These are phyloP conservation scores for Drosophila nigrodunni DNA, from an alignment of 1,140 invertebrate genomes.

Conservation along the genomic window DNA sequence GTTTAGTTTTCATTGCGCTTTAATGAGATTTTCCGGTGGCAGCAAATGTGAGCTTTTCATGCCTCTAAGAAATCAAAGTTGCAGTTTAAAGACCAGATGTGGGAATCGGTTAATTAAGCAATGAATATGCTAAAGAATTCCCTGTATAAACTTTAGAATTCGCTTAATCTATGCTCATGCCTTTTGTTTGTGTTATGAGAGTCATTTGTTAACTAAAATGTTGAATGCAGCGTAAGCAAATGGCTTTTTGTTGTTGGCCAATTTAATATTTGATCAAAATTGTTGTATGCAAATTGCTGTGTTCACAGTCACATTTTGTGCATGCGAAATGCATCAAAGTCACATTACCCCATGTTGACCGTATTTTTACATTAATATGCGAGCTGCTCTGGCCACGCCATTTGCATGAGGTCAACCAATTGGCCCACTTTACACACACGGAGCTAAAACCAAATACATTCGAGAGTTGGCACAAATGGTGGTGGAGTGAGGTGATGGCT, in stretches of 20 bases:
- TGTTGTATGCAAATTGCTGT: constrained; percentile 56
- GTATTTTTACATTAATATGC: constrained; percentile 69
- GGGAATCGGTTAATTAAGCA: too few relatives aligned
- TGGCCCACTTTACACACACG: constrained; percentile 21
- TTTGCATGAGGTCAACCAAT: constrained; percentile 67
- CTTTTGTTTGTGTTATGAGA: background rate
- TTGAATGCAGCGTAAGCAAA: constrained; percentile 24
- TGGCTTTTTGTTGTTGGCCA: constrained; percentile 59
- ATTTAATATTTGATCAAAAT: constrained; percentile 30
- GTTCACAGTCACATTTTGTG: constrained; percentile 19
- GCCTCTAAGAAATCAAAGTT: background rate
- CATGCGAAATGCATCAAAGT: constrained; percentile 61
- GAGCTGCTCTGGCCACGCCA: constrained; percentile 48
- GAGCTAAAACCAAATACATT: constrained; percentile 29
- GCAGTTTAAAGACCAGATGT: background rate
- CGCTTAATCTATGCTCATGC: background rate
- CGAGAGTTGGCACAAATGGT: background rate
- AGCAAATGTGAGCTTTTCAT: constrained; percentile 11
- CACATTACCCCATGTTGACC: constrained; percentile 32
- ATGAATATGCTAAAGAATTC: background rate
- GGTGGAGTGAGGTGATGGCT: constrained; percentile 2
- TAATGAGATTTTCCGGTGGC: constrained; percentile 32
- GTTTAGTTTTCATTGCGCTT: constrained; percentile 56
- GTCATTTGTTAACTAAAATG: background rate
- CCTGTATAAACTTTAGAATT: too few relatives aligned